Conservation (phyloP, 2,113 vertebrate genomes). For the Semicossyphus pulcher region DNA sequence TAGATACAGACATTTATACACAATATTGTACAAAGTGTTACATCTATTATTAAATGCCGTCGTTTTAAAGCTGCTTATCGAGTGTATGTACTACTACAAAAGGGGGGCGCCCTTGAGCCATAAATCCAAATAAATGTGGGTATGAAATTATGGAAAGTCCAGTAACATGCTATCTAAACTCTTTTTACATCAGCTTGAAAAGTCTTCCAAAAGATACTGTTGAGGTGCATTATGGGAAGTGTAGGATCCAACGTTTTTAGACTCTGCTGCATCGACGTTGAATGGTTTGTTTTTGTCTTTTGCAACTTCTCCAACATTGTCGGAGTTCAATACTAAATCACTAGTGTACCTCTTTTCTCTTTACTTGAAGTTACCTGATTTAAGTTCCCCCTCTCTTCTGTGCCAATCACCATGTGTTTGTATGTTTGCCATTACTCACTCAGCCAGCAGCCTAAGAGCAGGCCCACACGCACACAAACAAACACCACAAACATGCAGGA, state of each 20-base stretch:
- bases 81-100: too few relatives aligned
- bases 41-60: neutral
- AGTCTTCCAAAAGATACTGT: neutral
- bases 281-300: neutral
- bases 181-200: too few relatives aligned
- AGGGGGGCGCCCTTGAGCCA: too few relatives aligned
- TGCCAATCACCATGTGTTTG: neutral
- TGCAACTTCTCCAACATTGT: too few relatives aligned
- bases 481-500: conserved; percentile 43
- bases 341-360: neutral
- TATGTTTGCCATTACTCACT: conserved; percentile 6
- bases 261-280: neutral
- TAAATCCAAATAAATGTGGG: too few relatives aligned
- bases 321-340: neutral
- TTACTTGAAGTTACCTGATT: neutral
- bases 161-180: too few relatives aligned
- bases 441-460: neutral
- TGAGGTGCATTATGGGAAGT: neutral
- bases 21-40: neutral
- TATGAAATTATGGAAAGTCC: too few relatives aligned
- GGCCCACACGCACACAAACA: conserved; percentile 14
- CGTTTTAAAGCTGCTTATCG: too few relatives aligned
- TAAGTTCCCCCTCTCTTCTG: neutral
- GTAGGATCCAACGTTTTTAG: neutral
- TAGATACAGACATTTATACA: too few relatives aligned